phyloP scores from a whole-genome alignment of 2,113 vertebrate species.

The Notarius lentiginosus region DNA sequence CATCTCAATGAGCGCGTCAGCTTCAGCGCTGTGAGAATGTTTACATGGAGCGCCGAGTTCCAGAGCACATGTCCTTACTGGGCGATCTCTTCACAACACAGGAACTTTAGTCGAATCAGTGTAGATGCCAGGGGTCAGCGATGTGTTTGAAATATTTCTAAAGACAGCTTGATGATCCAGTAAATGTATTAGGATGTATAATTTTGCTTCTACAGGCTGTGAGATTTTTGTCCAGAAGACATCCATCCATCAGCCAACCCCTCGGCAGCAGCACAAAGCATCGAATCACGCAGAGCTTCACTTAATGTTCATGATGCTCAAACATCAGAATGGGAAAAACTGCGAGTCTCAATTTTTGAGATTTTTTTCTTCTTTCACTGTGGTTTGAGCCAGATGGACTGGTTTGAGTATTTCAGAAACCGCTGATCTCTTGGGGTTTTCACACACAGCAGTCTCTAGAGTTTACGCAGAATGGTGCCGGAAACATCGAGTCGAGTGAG shows the following conservation, averaged over 20 bases:
- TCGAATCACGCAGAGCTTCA: too few species aligned
- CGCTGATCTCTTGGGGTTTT: too few species aligned
- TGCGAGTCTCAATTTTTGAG: too few species aligned
- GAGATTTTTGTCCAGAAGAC: background rate
- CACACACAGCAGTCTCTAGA: too few species aligned
- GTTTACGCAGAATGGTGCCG: too few species aligned
- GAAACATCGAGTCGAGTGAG: too few species aligned
- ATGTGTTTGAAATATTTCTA: background rate
- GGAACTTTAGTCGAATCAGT: background rate
- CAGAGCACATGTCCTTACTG: constrained; percentile 17
- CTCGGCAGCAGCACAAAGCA: background rate
- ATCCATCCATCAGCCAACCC: too few species aligned
- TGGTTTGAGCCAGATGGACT: too few species aligned
- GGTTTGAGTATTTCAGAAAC: too few species aligned
- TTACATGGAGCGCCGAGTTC: background rate
- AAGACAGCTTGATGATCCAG: background rate
- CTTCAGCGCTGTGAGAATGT: constrained; percentile 38
- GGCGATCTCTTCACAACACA: background rate
- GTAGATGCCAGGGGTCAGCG: background rate
- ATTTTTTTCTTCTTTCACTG: too few species aligned
- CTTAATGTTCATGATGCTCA: too few species aligned
- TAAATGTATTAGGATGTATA: background rate
- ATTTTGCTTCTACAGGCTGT: background rate
- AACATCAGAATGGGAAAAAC: too few species aligned
- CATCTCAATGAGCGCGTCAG: constrained; percentile 21